These are phyloP conservation scores for Lagopus muta DNA, from an alignment of 2,113 vertebrate genomes.

Conservation along the genomic window DNA sequence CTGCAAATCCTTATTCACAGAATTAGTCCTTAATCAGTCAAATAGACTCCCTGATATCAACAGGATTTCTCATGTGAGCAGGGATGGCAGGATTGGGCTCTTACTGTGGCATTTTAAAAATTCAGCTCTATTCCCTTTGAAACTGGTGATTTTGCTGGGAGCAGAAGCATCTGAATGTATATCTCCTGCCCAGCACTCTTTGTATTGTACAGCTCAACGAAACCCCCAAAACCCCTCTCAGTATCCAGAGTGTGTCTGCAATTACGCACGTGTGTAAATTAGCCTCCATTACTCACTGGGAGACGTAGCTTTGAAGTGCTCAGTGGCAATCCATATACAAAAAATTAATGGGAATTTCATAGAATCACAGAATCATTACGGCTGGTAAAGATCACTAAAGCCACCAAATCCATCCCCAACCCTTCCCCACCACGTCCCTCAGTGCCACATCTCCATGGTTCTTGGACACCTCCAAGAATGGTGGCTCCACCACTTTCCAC, in stretches of 20 bases:
- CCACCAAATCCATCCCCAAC: no score
- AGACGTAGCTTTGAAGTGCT: not conserved
- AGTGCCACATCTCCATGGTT: no score
- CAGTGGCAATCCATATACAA: not conserved
- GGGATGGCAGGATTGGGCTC: constrained; percentile 11
- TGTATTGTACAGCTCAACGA: rapidly evolving
- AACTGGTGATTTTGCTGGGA: not conserved
- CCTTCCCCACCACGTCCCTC: no score
- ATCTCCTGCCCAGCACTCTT: not conserved
- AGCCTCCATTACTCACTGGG: not conserved
- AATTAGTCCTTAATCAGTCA: constrained; percentile 59
- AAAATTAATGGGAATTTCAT: not conserved
- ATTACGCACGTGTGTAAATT: rapidly evolving
- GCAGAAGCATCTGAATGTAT: not conserved
- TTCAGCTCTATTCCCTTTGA: not conserved
- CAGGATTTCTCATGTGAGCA: constrained; percentile 28
- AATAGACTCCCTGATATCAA: constrained; percentile 31
- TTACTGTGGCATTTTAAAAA: constrained; percentile 29
- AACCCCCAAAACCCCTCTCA: not conserved
- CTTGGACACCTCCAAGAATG: no score
- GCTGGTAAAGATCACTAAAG: no score
- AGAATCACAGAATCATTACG: no score
- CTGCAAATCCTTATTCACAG: constrained; percentile 70
- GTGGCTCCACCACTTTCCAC: not conserved
- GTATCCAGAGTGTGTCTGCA: not conserved